Conservation (phyloP, 1,140 invertebrate species). For the Aporrectodea caliginosa region DNA sequence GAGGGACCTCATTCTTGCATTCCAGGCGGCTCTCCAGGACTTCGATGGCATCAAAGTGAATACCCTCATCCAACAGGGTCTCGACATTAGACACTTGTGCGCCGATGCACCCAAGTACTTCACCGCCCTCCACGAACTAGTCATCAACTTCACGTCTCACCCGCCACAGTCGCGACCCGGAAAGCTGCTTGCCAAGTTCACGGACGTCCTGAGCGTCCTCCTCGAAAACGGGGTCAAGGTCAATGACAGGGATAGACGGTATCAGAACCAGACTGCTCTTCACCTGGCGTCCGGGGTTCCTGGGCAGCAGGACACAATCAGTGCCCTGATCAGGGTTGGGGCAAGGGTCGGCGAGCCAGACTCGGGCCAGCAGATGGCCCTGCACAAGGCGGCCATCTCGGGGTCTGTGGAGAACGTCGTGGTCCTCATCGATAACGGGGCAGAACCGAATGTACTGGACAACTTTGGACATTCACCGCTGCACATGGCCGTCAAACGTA, state of each 20-base stretch:
- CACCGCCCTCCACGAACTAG: conserved; percentile 20
- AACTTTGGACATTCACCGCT: not conserved
- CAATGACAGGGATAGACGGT: not conserved
- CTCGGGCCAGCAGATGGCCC: conserved; percentile 7
- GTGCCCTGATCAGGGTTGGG: not conserved
- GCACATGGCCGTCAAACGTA: conserved; percentile 18
- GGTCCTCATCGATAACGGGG: conserved; percentile 1
- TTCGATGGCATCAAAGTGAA: not conserved
- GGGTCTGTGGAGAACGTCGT: not conserved
- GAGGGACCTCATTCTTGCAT: not conserved
- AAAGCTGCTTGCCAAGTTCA: conserved; percentile 14
- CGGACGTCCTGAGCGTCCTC: not conserved
- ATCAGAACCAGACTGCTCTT: conserved; percentile 8
- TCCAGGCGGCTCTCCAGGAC: not conserved
- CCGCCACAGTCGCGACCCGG: not conserved
- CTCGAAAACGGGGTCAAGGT: conserved; percentile 1
- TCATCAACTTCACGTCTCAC: not conserved
- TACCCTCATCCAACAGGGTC: not conserved
- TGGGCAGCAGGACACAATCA: conserved; percentile 4
- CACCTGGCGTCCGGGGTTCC: not conserved
- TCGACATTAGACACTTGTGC: conserved; percentile 1
- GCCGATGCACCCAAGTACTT: conserved; percentile 7
- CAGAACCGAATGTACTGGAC: conserved; percentile 10
- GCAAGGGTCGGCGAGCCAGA: not conserved
- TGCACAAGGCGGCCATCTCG: conserved; percentile 16